phyloP scores from a whole-genome alignment of 2,113 vertebrate genomes.

The Cyphomyrus plagiostoma region DNA sequence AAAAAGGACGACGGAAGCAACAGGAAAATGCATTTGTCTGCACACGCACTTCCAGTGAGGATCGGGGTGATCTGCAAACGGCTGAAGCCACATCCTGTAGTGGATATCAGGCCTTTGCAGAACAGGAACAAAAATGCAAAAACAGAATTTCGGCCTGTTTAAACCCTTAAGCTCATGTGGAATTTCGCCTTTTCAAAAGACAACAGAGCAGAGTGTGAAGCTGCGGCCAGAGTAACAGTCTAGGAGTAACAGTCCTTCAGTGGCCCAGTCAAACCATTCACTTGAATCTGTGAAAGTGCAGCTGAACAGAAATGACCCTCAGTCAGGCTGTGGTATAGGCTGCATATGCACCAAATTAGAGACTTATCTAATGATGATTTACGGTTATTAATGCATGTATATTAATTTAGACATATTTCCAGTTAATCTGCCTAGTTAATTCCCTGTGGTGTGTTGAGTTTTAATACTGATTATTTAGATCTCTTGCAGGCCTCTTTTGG shows the following conservation, averaged over 20 bases:
- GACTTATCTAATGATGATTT: background rate
- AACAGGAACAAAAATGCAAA: background rate
- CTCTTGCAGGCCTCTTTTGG: background rate
- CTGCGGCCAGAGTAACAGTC: background rate
- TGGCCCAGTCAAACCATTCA: background rate
- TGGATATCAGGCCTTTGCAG: background rate
- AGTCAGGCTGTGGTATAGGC: background rate
- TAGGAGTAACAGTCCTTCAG: background rate
- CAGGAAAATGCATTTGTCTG: background rate
- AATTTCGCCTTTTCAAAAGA: background rate
- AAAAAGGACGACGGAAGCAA: background rate
- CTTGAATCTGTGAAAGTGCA: background rate
- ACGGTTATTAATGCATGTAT: background rate
- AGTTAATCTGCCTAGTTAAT: background rate
- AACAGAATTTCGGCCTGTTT: background rate
- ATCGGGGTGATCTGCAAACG: background rate
- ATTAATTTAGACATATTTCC: background rate
- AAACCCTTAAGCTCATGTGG: background rate
- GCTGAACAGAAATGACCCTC: background rate
- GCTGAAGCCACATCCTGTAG: background rate
- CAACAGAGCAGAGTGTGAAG: background rate
- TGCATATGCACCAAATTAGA: background rate
- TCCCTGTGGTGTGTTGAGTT: background rate
- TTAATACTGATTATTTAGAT: background rate
- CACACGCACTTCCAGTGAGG: background rate